Conservation (phyloP, 2,888 invertebrate genomes). For the Eupithecia subfuscata region DNA sequence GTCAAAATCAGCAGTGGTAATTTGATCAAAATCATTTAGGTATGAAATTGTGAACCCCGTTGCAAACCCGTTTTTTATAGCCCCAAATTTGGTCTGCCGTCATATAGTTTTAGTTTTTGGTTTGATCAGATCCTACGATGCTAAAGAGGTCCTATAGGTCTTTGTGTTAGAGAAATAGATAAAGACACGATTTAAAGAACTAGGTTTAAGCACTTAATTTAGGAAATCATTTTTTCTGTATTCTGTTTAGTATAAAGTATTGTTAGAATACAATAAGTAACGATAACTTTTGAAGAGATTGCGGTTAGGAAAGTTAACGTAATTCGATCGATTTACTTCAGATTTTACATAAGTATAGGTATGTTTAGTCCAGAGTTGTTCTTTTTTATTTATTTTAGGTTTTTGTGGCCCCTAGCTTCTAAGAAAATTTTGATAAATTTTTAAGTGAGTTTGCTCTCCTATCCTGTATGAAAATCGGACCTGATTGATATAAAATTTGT, state of each 20-base stretch:
- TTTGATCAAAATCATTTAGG: neutral
- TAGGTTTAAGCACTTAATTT: neutral
- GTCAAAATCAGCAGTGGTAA: neutral
- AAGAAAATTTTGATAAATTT: neutral
- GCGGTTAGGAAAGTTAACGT: neutral
- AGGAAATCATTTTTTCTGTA: neutral
- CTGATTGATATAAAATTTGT: neutral
- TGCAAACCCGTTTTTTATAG: neutral
- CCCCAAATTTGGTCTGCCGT: neutral
- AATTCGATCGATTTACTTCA: neutral
- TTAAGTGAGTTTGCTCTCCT: neutral
- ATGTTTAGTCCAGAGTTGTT: neutral
- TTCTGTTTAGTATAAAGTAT: neutral
- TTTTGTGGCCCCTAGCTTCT: neutral
- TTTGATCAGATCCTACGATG: neutral
- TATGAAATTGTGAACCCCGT: neutral
- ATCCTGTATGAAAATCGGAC: neutral
- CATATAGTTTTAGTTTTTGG: neutral
- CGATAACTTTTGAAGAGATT: neutral
- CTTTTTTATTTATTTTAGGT: neutral
- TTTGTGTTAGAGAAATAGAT: constrained; percentile 6
- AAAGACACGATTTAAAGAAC: constrained; percentile 39
- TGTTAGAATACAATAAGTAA: neutral
- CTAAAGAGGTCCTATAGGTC: neutral
- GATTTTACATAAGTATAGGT: neutral